Base-by-base conservation (phyloP, 2,797 vertebrate species). In the Picus viridis region DNA sequence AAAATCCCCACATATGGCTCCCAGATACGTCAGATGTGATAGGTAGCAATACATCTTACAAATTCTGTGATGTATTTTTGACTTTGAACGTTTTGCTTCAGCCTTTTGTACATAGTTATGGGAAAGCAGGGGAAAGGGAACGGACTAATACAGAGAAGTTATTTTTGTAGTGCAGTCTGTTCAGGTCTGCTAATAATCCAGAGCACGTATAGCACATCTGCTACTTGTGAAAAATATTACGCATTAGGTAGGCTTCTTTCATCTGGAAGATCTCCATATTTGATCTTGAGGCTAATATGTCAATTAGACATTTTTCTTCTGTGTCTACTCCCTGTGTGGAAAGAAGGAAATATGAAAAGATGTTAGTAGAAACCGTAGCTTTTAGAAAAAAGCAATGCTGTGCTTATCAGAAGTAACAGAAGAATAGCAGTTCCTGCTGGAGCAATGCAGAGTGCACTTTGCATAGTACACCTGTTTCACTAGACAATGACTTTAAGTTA, bases 231-330 rank as follows among this genome's bases (percentile, higher is more conserved):
- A 69, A 70, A 92, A 49, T 26, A 81, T 97, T 98, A 98, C 97
- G 96, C 95, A 97, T 97, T 94, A 86, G 65, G 93, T 98, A 98
- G 88, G 96, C 97, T 97, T 98, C 98, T 97, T 97, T 97, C 88
- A 98, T 95, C 84, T 98, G 97, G 96, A 98, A 97, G 93, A 98
- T 98, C 92, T 98, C 98, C 83, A 79, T 96, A 36, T 97, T 98
- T 96, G 98, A 97, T 97, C 98, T 97, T 58, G 98, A 98, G 59
- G 98, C 97, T 95, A 98, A 83, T 96, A 98, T 98, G 74, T 98
- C 98, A 94, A 98, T 98, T 69, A 98, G 96, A 64, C 98, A 98
- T 8, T 97, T 98, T 96, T 98, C 98, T 76, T 98, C 97, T 62
- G 92, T 98, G 64, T 97, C 98, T 78, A 17, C 86, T 89, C 98